Conservation (phyloP, 2,888 invertebrate species). For the Eupithecia insigniata region DNA sequence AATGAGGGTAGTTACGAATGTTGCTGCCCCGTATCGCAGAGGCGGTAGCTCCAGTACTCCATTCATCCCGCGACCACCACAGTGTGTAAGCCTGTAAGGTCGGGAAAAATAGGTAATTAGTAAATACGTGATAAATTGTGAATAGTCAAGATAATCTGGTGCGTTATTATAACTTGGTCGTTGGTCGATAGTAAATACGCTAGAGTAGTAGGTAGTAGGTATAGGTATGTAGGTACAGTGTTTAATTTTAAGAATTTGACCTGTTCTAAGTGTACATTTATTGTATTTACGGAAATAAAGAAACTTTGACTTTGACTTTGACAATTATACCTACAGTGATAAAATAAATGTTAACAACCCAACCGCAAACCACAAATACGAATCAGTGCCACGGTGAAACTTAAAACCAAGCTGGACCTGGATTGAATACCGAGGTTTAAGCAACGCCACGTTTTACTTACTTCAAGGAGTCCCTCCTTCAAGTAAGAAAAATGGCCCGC, state of each 20-base stretch:
- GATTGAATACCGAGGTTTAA: too few relatives aligned
- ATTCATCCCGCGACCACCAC: not conserved
- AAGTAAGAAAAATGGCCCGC: too few relatives aligned
- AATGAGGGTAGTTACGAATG: not conserved
- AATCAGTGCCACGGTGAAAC: slow-evolving; percentile 19
- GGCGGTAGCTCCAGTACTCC: not conserved
- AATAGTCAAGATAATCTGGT: not conserved
- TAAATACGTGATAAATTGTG: too few relatives aligned
- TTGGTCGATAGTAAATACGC: not conserved
- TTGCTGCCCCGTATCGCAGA: not conserved
- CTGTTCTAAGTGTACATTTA: too few relatives aligned
- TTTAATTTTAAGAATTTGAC: too few relatives aligned
- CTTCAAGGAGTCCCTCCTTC: not conserved
- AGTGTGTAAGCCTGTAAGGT: not conserved
- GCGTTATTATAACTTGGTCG: not conserved
- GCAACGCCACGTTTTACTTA: not conserved
- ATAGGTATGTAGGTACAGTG: too few relatives aligned
- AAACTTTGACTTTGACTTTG: too few relatives aligned
- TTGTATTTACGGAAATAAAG: too few relatives aligned
- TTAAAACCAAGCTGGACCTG: not conserved
- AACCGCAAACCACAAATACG: slow-evolving; percentile 21
- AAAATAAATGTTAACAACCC: not conserved
- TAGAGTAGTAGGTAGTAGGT: too few relatives aligned
- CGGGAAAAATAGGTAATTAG: not conserved
- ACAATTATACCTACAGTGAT: not conserved